Conservation (phyloP, 2,113 vertebrate genomes). For the Heterotis niloticus region DNA sequence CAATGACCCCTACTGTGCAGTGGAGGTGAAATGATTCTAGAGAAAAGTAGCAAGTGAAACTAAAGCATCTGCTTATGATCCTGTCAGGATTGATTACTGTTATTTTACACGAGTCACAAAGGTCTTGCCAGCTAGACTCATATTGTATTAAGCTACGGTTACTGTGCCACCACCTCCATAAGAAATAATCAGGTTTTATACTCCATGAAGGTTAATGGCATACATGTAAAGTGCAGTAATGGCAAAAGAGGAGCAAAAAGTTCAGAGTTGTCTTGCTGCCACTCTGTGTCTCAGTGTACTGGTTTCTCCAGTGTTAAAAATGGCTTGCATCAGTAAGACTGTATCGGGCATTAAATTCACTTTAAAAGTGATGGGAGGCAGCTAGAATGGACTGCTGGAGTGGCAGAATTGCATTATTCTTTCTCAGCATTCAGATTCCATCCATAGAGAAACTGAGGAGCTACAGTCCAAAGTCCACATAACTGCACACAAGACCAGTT, state of each 20-base stretch:
- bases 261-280: not conserved
- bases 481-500: not conserved
- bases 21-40: constrained; percentile 55
- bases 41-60: constrained; percentile 52
- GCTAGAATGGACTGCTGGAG: constrained; percentile 42
- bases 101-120: constrained; percentile 49
- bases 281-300: constrained; percentile 8
- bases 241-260: constrained; percentile 9
- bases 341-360: constrained; percentile 35
- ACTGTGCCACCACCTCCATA: constrained; percentile 21
- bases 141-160: constrained; percentile 37
- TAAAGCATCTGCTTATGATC: constrained; percentile 44
- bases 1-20: constrained; percentile 44
- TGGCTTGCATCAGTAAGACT: constrained; percentile 17
- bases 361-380: constrained; percentile 51
- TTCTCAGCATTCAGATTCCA: not conserved
- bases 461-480: not conserved
- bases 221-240: constrained; percentile 19
- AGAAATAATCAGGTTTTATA: constrained; percentile 22
- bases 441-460: not conserved
- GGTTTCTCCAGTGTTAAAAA: constrained; percentile 17
- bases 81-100: constrained; percentile 58
- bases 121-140: constrained; percentile 34
- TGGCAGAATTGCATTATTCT: constrained; percentile 14
- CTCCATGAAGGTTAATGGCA: constrained; percentile 27